Evolutionary conservation across 2,797 vertebrate species (phyloP).

Genomic region (Malurus splendens): DNA sequence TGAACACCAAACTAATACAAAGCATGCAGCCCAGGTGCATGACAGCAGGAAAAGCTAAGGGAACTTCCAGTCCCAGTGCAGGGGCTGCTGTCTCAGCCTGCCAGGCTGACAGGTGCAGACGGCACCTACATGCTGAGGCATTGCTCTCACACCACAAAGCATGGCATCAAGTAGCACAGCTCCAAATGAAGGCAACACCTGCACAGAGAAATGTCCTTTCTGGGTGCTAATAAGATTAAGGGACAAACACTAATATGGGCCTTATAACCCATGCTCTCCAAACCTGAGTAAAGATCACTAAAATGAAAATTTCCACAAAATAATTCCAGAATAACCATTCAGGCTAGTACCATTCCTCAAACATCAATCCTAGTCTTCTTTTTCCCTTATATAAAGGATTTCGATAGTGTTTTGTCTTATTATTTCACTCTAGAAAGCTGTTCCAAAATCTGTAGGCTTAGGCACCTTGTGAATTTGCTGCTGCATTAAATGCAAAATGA

Average conservation of each 20-base stretch:
- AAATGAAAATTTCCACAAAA: neutral
- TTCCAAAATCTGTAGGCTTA: neutral
- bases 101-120: no score
- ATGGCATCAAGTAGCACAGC: neutral
- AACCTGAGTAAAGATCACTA: neutral
- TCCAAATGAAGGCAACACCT: neutral
- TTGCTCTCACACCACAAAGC: neutral
- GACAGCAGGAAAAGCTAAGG: neutral
- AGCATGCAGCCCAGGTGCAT: neutral
- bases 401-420: neutral
- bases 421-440: neutral
- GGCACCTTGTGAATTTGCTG: neutral
- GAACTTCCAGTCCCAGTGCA: accelerated
- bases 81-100: neutral
- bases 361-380: neutral
- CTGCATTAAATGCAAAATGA: neutral
- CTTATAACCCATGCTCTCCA: neutral
- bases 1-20: neutral
- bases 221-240: neutral
- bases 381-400: neutral
- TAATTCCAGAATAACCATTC: neutral
- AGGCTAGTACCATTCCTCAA: neutral
- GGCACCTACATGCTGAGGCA: neutral
- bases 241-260: neutral
- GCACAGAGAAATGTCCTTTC: neutral